Base-by-base conservation (phyloP, 2,888 invertebrate genomes). In the Caenorhabditis plicata region DNA sequence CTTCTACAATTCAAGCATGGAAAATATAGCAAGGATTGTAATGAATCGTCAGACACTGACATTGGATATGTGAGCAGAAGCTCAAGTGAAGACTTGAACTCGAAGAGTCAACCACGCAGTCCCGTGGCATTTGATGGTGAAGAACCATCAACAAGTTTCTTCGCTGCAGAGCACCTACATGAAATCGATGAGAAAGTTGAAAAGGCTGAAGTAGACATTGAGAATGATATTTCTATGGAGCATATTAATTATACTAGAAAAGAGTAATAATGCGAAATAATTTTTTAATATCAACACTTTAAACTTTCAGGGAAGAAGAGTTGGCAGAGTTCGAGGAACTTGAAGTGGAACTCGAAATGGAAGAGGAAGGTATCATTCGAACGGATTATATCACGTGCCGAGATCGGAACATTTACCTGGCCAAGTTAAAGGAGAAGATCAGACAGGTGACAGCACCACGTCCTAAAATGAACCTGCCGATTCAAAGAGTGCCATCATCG, bases 61-160 rank as follows among this genome's bases (percentile, higher is more conserved):
- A 61, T 64, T 15, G 71, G 71, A 32, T 71, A 71, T 46, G 71
- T 58, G 4, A 68, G 68, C 38, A 44, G 71, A 22, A 63, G 68
- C 35, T 60, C 60, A 13, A 67, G 67, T 46, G 71, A 71, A 38
- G 71, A 71, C 36, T 39, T 71, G 40, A 68, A 68, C 13, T 38
- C 49, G 1, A 61, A 56, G 13, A 50, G 54, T 15, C 26, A 45
- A n/a, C 50, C 60, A n/a, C 40, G 60, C 42, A 52, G 11, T 40
- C 13, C 20, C 22, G 25, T 15, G 26, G 17, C 19, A 17, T 17
- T 35, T 35, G 45, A 17, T 13, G 15, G 44, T 22, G n/a, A n/a
- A n/a, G 58, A 60, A 20, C 25, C 39, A 13, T 31, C 50, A 11
- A 46, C 38, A 11, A 50, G 38, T 13, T 50, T 50, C 23, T 60